A percentile compares a stretch with the other conserved stretches of the same genome.
These are phyloP conservation scores for Eumaeus atala DNA, from an alignment of 1,140 invertebrate species.

Conservation along the genomic window DNA sequence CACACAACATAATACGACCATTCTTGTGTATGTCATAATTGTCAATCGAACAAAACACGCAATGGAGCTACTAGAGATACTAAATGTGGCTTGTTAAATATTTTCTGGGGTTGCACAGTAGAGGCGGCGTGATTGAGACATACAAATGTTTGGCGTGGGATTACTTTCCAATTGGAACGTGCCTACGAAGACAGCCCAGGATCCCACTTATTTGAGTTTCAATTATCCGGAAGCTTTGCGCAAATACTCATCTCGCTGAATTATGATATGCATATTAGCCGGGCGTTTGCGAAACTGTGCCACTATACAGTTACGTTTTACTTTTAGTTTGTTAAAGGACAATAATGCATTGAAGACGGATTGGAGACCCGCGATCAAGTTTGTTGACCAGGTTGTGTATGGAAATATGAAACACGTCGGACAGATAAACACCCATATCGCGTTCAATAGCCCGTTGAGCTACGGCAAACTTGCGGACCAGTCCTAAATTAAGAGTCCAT, in stretches of 20 bases:
- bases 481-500: too few relatives aligned
- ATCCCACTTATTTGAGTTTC: slow-evolving; percentile 62
- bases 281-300: slow-evolving; percentile 5
- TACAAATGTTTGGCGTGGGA: slow-evolving; percentile 64
- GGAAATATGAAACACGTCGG: too few relatives aligned
- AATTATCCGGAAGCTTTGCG: slow-evolving; percentile 55
- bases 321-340: too few relatives aligned
- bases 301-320: too few relatives aligned
- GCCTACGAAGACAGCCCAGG: slow-evolving; percentile 55
- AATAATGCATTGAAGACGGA: too few relatives aligned
- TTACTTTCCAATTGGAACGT: slow-evolving; percentile 69
- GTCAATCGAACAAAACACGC: slow-evolving; percentile 10
- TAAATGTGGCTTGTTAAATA: neutral
- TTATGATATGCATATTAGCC: slow-evolving; percentile 56
- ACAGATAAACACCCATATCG: too few relatives aligned
- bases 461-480: too few relatives aligned
- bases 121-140: slow-evolving; percentile 47
- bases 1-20: slow-evolving; percentile 21
- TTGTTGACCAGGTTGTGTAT: too few relatives aligned
- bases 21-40: neutral
- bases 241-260: slow-evolving; percentile 52
- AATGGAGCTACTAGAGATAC: slow-evolving; percentile 12
- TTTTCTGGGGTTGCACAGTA: slow-evolving; percentile 20
- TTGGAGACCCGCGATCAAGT: too few relatives aligned
- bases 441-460: too few relatives aligned